Evolutionary conservation across 1,140 invertebrate genomes (phyloP).

Genomic region (Ephestia elutella): DNA sequence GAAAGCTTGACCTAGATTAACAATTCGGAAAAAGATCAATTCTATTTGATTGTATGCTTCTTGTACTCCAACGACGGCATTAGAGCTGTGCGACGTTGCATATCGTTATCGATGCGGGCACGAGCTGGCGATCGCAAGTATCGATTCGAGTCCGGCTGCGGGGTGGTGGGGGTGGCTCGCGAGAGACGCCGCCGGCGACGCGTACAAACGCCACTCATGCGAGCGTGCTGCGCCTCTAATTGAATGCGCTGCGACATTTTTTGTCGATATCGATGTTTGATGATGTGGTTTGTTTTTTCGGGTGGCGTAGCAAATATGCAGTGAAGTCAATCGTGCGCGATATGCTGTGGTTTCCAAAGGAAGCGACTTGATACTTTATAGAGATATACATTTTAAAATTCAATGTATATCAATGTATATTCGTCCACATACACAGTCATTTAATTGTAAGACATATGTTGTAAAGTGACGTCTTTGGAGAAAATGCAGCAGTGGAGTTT

Average conservation of each 20-base stretch:
- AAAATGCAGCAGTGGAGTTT: too few species aligned
- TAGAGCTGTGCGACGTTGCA: constrained; percentile 34
- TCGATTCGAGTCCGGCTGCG: constrained; percentile 42
- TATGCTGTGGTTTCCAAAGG: too few species aligned
- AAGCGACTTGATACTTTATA: too few species aligned
- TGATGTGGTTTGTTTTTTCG: constrained; percentile 15
- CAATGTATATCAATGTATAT: too few species aligned
- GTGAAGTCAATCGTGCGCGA: too few species aligned
- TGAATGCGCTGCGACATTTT: constrained; percentile 41
- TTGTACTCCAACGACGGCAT: constrained; percentile 14
- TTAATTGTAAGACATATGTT: too few species aligned
- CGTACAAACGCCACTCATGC: constrained; percentile 57
- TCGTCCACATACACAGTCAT: too few species aligned
- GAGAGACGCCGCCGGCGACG: constrained; percentile 37
- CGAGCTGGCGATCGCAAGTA: constrained; percentile 28
- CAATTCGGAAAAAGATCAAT: not conserved
- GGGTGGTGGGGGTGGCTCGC: constrained; percentile 19
- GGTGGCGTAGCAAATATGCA: too few species aligned
- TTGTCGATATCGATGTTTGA: constrained; percentile 29
- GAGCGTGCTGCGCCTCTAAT: constrained; percentile 57
- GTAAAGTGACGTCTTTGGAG: too few species aligned
- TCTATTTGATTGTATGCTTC: not conserved
- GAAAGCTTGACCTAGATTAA: too few species aligned
- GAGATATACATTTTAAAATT: too few species aligned
- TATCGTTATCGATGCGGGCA: constrained; percentile 33